These are phyloP conservation scores for Ashinkailepas kermadecensis DNA, from an alignment of 2,888 invertebrate species.

Conservation along the genomic window DNA sequence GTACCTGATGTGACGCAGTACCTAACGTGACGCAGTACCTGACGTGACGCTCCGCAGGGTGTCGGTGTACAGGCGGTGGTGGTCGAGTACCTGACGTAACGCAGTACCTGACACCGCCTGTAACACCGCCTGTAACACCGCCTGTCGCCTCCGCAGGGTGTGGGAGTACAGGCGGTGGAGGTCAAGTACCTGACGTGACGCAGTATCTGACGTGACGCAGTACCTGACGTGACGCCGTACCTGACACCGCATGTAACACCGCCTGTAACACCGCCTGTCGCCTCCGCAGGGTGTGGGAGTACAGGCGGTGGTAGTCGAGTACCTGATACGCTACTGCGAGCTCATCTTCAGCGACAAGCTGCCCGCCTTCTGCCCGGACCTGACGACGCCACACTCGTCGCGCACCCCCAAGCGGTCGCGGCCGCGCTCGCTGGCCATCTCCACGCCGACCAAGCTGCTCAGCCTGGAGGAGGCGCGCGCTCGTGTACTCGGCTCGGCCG, in stretches of 20 bases:
- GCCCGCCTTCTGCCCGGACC: constrained; percentile 42
- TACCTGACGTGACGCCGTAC: background rate
- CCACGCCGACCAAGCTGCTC: constrained; percentile 80
- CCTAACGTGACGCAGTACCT: background rate
- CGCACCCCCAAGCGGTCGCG: constrained; percentile 47
- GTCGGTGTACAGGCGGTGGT: background rate
- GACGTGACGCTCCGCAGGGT: background rate
- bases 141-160: constrained; percentile 54
- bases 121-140: no score
- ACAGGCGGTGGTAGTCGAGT: constrained; percentile 93
- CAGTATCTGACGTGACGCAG: background rate
- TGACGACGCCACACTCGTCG: constrained; percentile 35
- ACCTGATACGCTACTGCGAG: constrained; percentile 69
- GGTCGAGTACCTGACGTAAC: background rate
- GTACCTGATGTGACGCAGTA: background rate
- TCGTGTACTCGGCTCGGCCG: constrained; percentile 51
- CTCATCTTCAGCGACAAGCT: constrained; percentile 68
- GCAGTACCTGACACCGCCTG: background rate
- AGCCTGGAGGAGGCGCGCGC: constrained; percentile 79
- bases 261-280: no score
- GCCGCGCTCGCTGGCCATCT: constrained; percentile 84
- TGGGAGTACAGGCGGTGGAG: constrained; percentile 79
- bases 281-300: constrained; percentile 61
- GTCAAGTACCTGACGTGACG: constrained; percentile 74
- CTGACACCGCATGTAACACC: no score